phyloP scores from a whole-genome alignment of 2,888 invertebrate species.

The Scelioninae gen. 1 region DNA sequence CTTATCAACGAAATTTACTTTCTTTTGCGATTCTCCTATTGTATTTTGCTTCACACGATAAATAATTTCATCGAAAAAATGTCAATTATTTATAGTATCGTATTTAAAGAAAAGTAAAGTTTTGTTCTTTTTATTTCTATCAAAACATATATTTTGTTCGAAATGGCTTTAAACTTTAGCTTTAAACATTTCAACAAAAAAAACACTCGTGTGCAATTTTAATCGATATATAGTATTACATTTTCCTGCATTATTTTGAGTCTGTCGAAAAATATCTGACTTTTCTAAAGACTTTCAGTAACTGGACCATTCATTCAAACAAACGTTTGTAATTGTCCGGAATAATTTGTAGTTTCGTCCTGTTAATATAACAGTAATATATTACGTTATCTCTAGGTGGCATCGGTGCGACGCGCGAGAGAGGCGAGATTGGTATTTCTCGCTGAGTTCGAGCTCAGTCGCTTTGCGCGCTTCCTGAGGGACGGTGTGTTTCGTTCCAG shows the following conservation, averaged over 20 bases:
- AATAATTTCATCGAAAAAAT: neutral
- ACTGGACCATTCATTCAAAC: constrained; percentile 10
- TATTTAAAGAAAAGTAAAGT: neutral
- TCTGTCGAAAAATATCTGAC: too few relatives aligned
- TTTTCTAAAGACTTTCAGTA: too few relatives aligned
- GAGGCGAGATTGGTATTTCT: constrained; percentile 64
- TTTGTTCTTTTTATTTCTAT: too few relatives aligned
- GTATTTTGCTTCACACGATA: neutral
- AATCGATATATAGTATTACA: constrained; percentile 4
- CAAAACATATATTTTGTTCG: neutral
- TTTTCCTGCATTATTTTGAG: neutral
- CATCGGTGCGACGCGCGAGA: constrained; percentile 60
- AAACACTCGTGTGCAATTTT: neutral
- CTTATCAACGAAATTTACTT: neutral
- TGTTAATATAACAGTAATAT: constrained; percentile 61
- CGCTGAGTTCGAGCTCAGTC: constrained; percentile 66
- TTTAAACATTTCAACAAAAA: too few relatives aligned
- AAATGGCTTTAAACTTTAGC: too few relatives aligned
- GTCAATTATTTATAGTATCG: neutral
- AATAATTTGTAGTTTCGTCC: constrained; percentile 52
- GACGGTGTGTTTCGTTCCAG: constrained; percentile 60
- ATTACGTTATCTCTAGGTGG: constrained; percentile 62
- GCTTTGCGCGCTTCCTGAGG: constrained; percentile 69
- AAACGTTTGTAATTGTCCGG: constrained; percentile 33
- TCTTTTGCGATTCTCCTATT: too few relatives aligned